phyloP scores from a whole-genome alignment of 2,113 vertebrate genomes.

The Prionailurus bengalensis region DNA sequence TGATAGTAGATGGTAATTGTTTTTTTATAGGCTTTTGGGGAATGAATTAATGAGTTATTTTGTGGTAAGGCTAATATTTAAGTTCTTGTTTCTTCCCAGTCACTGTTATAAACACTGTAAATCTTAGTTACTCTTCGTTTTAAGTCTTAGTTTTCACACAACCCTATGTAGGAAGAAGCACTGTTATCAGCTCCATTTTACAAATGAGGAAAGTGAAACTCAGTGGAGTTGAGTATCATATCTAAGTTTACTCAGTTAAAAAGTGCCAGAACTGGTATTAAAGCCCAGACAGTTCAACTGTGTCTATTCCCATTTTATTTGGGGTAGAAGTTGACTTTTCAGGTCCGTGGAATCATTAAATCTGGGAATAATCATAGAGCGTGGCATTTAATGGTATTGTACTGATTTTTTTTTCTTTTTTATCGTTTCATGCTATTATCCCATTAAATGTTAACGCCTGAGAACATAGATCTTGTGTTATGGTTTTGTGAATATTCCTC shows the following conservation, averaged over 20 bases:
- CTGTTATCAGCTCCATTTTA: not conserved
- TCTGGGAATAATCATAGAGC: not conserved
- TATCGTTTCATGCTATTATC: not conserved
- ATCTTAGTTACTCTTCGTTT: not conserved
- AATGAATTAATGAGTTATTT: not conserved
- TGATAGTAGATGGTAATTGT: not conserved
- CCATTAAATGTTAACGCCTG: not conserved
- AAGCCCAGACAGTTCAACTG: not conserved
- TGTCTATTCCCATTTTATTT: conserved; percentile 36
- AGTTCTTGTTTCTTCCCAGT: not conserved
- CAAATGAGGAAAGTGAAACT: conserved; percentile 3
- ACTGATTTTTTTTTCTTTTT: not conserved
- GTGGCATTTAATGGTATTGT: not conserved
- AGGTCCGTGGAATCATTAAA: not conserved
- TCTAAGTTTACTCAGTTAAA: not conserved
- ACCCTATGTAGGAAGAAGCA: not conserved
- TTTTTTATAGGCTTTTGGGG: not conserved
- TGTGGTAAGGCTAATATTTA: not conserved
- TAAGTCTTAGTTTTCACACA: not conserved
- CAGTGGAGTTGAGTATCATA: not conserved
- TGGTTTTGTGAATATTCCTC: not conserved
- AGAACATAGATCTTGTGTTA: not conserved
- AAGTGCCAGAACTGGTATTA: not conserved
- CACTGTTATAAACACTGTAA: not conserved
- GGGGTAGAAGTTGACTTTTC: not conserved